Evolutionary conservation across 1,140 invertebrate species (phyloP), one percentile per base, ranked within the genome.

Genomic region (Hormaphis cornu): DNA sequence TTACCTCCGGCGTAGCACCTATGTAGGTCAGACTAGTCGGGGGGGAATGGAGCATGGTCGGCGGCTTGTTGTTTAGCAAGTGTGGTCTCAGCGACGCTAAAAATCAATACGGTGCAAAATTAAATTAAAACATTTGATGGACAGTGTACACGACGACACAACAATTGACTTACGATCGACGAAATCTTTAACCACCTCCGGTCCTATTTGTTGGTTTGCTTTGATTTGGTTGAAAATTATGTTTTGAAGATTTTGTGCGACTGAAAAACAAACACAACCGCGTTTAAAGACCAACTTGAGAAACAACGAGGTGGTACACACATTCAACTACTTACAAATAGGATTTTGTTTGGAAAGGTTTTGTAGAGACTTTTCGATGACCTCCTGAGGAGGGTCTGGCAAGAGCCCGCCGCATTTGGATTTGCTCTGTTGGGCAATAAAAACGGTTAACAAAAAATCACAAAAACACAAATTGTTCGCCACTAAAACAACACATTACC

Each of bases 311-410:
- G 3, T 4, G 28, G 42, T 12, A 6, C n/a, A 24, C 35, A 20
- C 16, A 42, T 7, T 20, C 7, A 14, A 53, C 26, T 58, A 80
- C 80, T 79, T 76, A 81, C 80, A 82, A n/a, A 80, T 78, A 28
- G 81, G 81, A 76, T 82, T 82, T 71, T 81, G 80, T 72, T 81
- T 81, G 40, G 79, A 78, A 28, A 82, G 74, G 73, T 80, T 81
- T 70, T 80, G 79, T 6, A 82, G 73, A 37, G 81, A 80, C 28
- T 79, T 76, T 70, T 79, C 80, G 6, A 82, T 80, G 12, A 77
- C 78, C 72, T 78, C 78, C 37, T 77, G 75, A 28, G 80, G 78
- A 40, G 80, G 80, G 61, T 82, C 81, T 14, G 81, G 80, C 10
- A 82, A 71, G 20, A 82, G 74, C 10, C 75, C 75, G 12, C 78